A percentile compares a stretch with the other conserved stretches of the same genome.
Evolutionary conservation across 2,113 vertebrate genomes (phyloP).

Genomic region (Callocephalon fimbriatum): DNA sequence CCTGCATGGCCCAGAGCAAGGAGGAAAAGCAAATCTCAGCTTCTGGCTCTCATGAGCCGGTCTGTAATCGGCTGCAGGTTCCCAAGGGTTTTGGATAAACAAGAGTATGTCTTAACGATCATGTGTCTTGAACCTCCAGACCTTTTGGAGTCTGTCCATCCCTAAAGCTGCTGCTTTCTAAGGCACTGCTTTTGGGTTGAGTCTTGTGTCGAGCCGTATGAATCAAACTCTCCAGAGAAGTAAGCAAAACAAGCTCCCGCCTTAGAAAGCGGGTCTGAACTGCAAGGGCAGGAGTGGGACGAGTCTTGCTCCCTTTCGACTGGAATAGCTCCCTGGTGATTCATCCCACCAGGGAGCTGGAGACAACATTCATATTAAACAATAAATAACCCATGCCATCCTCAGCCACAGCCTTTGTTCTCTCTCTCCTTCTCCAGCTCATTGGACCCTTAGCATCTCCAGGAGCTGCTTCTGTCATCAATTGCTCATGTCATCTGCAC

Average conservation of each 20-base stretch:
- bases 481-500: not conserved
- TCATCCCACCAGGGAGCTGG: not conserved
- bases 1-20: not conserved
- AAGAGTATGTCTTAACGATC: not conserved
- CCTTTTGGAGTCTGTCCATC: conserved; percentile 3
- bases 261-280: conserved; percentile 12
- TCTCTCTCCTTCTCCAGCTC: not conserved
- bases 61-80: not conserved
- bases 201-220: not conserved
- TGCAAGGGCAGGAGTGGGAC: not conserved
- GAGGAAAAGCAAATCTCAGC: not conserved
- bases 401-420: not conserved
- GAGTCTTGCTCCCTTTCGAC: not conserved
- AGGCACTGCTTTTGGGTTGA: not conserved
- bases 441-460: not conserved
- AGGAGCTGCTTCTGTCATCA: not conserved
- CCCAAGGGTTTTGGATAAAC: conserved; percentile 12
- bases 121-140: not conserved
- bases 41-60: not conserved
- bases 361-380: not conserved
- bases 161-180: not conserved
- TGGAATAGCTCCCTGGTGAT: not conserved
- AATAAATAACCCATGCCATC: not conserved
- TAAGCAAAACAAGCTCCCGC: not conserved
- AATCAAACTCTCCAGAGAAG: conserved; percentile 19